phyloP scores from a whole-genome alignment of 2,797 vertebrate genomes.

The Nannoperca obscura region DNA sequence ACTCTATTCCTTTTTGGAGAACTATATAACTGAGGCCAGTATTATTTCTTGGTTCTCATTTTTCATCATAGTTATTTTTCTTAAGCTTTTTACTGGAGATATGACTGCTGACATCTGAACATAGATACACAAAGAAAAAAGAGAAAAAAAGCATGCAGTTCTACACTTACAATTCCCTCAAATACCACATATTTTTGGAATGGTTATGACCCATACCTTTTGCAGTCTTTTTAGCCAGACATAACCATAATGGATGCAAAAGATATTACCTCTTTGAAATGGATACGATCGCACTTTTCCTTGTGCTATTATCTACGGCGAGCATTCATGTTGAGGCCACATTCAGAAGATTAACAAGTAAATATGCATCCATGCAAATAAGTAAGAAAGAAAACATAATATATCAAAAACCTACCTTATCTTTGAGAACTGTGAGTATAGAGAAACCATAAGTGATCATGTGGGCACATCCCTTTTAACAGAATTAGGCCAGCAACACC shows the following conservation, averaged over 20 bases:
- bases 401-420: background rate
- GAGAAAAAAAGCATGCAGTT: background rate
- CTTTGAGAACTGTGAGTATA: background rate
- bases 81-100: constrained; percentile 18
- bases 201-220: background rate
- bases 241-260: background rate
- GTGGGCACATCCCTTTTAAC: background rate
- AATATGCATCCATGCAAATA: background rate
- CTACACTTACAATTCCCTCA: background rate
- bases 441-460: constrained; percentile 2
- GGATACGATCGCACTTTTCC: background rate
- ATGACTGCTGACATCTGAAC: background rate
- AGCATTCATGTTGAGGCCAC: background rate
- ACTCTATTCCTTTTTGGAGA: constrained; percentile 26
- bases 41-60: constrained; percentile 23
- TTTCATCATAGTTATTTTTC: constrained; percentile 37
- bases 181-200: background rate
- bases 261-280: background rate
- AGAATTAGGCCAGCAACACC: constrained; percentile 38
- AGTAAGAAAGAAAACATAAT: background rate
- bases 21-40: constrained; percentile 36
- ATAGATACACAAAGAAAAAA: background rate
- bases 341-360: background rate
- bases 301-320: background rate
- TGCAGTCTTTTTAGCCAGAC: background rate